Percentiles rank a stretch among this genome's conserved stretches.
Conservation (phyloP, 2,888 invertebrate genomes). For the Orgyia antiqua region DNA sequence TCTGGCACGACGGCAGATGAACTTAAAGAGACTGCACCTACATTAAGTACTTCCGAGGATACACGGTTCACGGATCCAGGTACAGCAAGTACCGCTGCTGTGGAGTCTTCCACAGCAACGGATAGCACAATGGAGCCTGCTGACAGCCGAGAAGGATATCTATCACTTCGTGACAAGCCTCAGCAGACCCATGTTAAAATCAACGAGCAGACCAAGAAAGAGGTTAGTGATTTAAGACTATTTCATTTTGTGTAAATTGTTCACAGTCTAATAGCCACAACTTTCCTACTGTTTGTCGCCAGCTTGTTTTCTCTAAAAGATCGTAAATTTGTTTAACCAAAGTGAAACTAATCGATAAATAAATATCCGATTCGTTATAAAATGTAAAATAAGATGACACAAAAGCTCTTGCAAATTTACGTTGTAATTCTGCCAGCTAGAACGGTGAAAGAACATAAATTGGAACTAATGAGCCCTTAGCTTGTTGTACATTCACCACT, state of each 20-base stretch:
- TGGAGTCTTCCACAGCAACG: slow-evolving; percentile 51
- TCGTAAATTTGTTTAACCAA: slow-evolving; percentile 42
- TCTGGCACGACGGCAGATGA: slow-evolving; percentile 52
- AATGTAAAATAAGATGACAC: slow-evolving; percentile 30
- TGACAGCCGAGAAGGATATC: slow-evolving; percentile 70
- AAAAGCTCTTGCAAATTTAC: slow-evolving; percentile 32
- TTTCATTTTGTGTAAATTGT: slow-evolving; percentile 50
- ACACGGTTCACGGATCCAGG: slow-evolving; percentile 53
- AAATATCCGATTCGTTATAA: slow-evolving; percentile 29
- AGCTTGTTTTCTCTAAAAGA: slow-evolving; percentile 41
- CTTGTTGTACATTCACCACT: slow-evolving; percentile 45
- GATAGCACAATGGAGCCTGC: slow-evolving; percentile 62
- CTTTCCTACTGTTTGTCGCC: slow-evolving; percentile 47
- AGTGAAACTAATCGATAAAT: slow-evolving; percentile 36
- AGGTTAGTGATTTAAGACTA: slow-evolving; percentile 70
- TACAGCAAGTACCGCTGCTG: slow-evolving; percentile 51
- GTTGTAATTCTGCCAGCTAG: slow-evolving; percentile 20
- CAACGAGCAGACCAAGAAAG: slow-evolving; percentile 75
- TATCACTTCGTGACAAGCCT: slow-evolving; percentile 69
- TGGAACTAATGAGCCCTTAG: slow-evolving; percentile 50
- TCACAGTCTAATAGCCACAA: slow-evolving; percentile 63
- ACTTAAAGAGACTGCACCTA: slow-evolving; percentile 48
- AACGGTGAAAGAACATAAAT: slow-evolving; percentile 41
- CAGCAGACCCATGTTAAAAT: slow-evolving; percentile 71
- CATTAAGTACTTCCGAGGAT: slow-evolving; percentile 53